Evolutionary conservation across 2,113 vertebrate species (phyloP).

Genomic region (Oreochromis niloticus): DNA sequence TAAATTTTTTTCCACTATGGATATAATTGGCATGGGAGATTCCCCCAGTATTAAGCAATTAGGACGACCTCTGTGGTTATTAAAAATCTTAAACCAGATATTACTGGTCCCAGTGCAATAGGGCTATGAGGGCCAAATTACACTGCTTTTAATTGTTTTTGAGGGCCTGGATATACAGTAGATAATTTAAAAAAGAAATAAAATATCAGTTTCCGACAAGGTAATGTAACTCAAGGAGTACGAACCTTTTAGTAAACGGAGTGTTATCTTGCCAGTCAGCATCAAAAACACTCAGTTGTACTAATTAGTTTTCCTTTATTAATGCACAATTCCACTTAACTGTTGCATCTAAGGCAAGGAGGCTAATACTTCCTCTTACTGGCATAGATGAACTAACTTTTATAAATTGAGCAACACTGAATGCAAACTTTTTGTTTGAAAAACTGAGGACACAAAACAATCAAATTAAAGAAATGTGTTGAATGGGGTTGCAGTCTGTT

Average conservation of each 20-base stretch:
- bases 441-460: not conserved
- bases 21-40: not conserved
- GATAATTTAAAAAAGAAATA: not conserved
- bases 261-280: not conserved
- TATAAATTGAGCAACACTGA: not conserved
- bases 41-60: constrained; percentile 1
- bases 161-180: not conserved
- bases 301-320: not conserved
- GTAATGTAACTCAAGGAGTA: not conserved
- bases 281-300: not conserved
- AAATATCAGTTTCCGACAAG: not conserved
- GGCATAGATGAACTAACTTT: not conserved
- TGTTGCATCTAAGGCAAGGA: not conserved
- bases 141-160: constrained; percentile 5
- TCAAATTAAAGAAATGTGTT: not conserved
- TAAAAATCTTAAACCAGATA: constrained; percentile 1
- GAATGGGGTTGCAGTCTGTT: not conserved
- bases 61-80: constrained; percentile 4
- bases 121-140: not conserved
- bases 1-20: not conserved
- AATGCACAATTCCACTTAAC: not conserved
- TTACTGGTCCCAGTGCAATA: not conserved
- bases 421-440: not conserved
- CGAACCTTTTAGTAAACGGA: not conserved
- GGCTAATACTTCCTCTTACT: not conserved